These are phyloP conservation scores for Vultur gryphus DNA, from an alignment of 2,797 vertebrate genomes.

Conservation along the genomic window DNA sequence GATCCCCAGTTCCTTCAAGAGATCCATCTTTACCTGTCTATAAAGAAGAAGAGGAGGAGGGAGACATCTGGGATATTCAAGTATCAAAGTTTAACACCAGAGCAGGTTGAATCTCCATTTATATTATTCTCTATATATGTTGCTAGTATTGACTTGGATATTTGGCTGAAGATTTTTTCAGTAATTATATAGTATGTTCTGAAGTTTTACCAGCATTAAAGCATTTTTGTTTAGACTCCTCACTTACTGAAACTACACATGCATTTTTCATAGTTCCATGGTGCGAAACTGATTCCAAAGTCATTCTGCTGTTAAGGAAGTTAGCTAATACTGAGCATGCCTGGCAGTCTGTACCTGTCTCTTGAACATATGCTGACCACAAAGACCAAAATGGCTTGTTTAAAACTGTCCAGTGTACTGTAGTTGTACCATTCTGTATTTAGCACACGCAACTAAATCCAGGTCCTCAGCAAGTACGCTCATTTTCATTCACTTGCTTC, in stretches of 20 bases:
- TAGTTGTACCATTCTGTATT: not conserved
- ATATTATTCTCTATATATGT: constrained; percentile 52
- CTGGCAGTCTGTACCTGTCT: not conserved
- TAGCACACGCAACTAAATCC: not conserved
- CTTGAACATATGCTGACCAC: not conserved
- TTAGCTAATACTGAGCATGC: not conserved
- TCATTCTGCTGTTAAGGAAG: not conserved
- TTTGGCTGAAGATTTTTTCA: not conserved
- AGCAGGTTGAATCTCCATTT: constrained; percentile 76
- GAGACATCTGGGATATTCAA: constrained; percentile 78
- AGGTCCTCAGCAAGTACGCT: not conserved
- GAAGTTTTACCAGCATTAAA: not conserved
- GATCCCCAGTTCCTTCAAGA: constrained; percentile 83
- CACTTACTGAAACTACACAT: not conserved
- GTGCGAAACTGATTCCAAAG: not conserved
- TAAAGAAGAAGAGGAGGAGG: constrained; percentile 80
- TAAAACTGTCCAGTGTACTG: not conserved
- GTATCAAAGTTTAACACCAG: constrained; percentile 81
- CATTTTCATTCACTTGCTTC: not conserved
- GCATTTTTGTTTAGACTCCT: not conserved
- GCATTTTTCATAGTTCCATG: not conserved
- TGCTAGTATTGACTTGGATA: not conserved
- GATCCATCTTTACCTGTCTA: constrained; percentile 81
- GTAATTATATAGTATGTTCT: not conserved
- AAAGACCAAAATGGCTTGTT: not conserved